Evolutionary conservation across 2,797 vertebrate genomes (phyloP), one percentile per base, ranked within the genome.

Genomic region (Kryptopterus vitreolus): DNA sequence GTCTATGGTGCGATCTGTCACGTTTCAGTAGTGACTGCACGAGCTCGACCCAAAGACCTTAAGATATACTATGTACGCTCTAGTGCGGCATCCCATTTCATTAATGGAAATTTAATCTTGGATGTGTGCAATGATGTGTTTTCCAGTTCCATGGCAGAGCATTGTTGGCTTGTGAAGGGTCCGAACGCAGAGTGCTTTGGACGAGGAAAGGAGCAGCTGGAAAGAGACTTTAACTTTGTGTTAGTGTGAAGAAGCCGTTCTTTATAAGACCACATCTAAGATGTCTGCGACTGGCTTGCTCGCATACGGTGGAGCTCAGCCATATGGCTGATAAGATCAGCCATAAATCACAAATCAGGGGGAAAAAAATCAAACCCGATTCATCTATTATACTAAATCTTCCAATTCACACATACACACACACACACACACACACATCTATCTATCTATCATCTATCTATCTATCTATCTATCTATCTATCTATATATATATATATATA

Each of bases 201-300:
- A 82, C 72, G 62, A 46, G 43, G 16, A 82, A 65, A 5, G 58
- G 70, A 46, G 15, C 78, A 78, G 79, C 71, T 77, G 74, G 76
- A 75, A 77, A 73, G 59, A 73, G 35, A 76, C 55, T 82, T 75
- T 59, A 63, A 58, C 20, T 46, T 72, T 79, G 58, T 50, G 74
- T 70, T 69, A 66, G 66, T 38, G 65, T 82, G 71, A 81, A 63
- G 80, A 73, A 38, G 53, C 38, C 43, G 3, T 82, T 78, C 59
- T 79, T 82, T 59, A 75, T 80, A 53, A 50, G 74, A 76, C 74
- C 78, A 83, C 80, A 82, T 75, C 76, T 80, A 75, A 74, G 81
- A 81, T 76, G 46, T 74, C 46, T 57, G 52, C 63, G 62, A 75
- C 68, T 81, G 65, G 70, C 55, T 24, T 29, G 15, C 52, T 69